These are phyloP conservation scores for Tauraco hartlaubi DNA, from an alignment of 2,797 vertebrate species.

Conservation along the genomic window DNA sequence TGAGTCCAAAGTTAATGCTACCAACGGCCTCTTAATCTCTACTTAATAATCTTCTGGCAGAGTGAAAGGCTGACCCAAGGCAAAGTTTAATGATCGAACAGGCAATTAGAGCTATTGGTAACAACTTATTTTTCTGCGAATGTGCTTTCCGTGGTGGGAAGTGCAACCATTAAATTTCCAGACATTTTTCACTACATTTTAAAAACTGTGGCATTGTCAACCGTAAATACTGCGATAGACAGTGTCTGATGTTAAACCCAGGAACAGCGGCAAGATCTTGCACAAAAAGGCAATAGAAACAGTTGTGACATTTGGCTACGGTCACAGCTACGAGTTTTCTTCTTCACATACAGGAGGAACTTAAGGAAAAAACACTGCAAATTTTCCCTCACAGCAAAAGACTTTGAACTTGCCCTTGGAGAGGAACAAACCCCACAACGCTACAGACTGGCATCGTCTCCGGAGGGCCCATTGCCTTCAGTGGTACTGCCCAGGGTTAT, in stretches of 20 bases:
- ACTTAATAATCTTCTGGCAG: constrained; percentile 34
- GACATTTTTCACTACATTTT: not conserved
- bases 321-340: not conserved
- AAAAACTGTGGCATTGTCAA: not conserved
- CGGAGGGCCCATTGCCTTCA: not conserved
- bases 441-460: not conserved
- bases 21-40: not conserved
- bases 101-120: constrained; percentile 4
- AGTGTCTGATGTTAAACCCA: not conserved
- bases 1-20: not conserved
- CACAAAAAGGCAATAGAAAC: not conserved
- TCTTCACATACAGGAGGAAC: accelerated
- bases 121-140: constrained; percentile 35
- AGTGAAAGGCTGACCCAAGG: constrained; percentile 20
- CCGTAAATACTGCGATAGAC: not conserved
- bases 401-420: not conserved
- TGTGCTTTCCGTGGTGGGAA: not conserved
- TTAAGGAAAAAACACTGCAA: not conserved
- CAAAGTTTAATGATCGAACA: constrained; percentile 31
- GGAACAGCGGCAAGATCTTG: not conserved
- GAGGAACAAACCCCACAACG: not conserved
- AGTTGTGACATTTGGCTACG: not conserved
- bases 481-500: not conserved
- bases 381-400: not conserved
- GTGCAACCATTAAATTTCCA: not conserved